Evolutionary conservation across 2,888 invertebrate genomes (phyloP).

Genomic region (Thymelicus acteon): DNA sequence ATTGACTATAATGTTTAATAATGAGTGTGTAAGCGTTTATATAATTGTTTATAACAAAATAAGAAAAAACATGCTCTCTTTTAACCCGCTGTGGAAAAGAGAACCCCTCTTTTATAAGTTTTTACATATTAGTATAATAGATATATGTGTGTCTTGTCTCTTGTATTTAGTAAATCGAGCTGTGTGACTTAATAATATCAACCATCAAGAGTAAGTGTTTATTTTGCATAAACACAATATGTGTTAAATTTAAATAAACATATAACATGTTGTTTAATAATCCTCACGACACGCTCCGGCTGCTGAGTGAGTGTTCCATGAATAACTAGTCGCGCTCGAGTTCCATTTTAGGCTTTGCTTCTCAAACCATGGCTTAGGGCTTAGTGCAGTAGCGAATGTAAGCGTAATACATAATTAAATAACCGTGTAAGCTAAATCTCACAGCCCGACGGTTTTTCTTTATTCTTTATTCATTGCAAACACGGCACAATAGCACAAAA

Average conservation of each 20-base stretch:
- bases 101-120: too few species aligned
- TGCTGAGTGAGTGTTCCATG: background rate
- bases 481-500: too few species aligned
- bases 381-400: background rate
- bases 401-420: background rate
- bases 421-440: background rate
- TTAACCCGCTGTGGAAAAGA: too few species aligned
- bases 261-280: background rate
- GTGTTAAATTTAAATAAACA: background rate
- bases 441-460: too few species aligned
- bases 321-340: background rate
- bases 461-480: too few species aligned
- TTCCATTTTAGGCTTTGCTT: background rate
- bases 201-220: background rate
- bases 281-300: background rate
- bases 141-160: too few species aligned
- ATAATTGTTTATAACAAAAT: too few species aligned
- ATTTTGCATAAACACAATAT: background rate
- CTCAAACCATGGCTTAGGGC: background rate
- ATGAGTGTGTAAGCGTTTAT: too few species aligned
- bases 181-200: background rate
- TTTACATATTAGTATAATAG: too few species aligned
- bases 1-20: too few species aligned
- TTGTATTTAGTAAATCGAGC: too few species aligned
- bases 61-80: too few species aligned